Percentiles rank a stretch among this genome's conserved stretches.
phyloP scores from a whole-genome alignment of 2,888 invertebrate genomes.

The Mantis religiosa region DNA sequence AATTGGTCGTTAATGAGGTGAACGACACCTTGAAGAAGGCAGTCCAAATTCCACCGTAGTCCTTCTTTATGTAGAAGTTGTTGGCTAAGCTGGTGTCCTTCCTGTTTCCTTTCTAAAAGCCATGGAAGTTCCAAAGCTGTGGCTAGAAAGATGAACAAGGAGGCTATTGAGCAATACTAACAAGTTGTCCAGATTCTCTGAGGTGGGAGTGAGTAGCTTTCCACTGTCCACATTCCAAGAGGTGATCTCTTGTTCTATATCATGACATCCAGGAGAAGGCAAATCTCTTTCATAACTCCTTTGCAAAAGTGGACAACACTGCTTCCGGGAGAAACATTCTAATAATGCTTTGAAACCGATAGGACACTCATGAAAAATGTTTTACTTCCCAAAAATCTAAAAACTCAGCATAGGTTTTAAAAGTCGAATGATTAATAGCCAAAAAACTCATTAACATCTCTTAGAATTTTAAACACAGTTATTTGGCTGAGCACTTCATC shows the following conservation, averaged over 20 bases:
- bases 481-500: no score
- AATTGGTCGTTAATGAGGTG: not conserved
- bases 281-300: not conserved
- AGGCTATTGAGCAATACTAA: not conserved
- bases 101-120: not conserved
- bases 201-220: not conserved
- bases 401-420: no score
- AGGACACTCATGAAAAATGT: no score
- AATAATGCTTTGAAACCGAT: no score
- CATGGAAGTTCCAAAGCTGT: not conserved
- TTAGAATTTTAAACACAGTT: no score
- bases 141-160: not conserved
- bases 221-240: not conserved
- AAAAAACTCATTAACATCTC: no score
- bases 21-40: not conserved
- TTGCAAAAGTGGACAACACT: not conserved
- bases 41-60: not conserved
- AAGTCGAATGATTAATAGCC: no score
- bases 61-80: no score
- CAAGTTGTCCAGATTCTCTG: not conserved
- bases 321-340: not conserved
- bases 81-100: not conserved
- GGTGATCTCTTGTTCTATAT: not conserved
- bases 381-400: no score
- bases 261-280: not conserved